A percentile compares a stretch with the other conserved stretches of the same genome.
Evolutionary conservation across 2,888 invertebrate genomes (phyloP).

Genomic region (Chrysopilus asiliformis): DNA sequence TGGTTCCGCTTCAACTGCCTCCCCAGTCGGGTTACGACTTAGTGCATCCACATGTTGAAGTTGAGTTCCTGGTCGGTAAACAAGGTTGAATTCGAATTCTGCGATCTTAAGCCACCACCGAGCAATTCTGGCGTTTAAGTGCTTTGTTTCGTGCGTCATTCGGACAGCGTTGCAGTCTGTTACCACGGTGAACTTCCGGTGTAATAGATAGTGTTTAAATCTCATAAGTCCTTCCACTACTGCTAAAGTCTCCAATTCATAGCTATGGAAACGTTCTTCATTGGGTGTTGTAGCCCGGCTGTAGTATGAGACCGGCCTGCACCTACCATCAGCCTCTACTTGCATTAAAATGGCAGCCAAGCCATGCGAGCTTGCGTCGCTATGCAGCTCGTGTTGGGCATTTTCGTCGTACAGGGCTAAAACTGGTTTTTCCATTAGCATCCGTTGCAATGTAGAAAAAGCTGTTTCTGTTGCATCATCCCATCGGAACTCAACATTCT

Average conservation of each 20-base stretch:
- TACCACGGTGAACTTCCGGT: neutral
- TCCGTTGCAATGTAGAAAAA: neutral
- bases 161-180: constrained; percentile 1
- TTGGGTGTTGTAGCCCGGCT: too few species aligned
- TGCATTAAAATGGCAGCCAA: constrained; percentile 1
- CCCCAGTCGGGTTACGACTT: too few species aligned
- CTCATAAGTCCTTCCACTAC: neutral
- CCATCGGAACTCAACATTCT: constrained; percentile 15
- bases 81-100: constrained; percentile 4
- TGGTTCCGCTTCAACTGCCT: too few species aligned
- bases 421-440: too few species aligned
- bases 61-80: too few species aligned
- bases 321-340: neutral
- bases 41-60: too few species aligned
- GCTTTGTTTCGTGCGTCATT: neutral
- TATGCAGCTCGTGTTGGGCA: neutral
- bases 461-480: neutral
- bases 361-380: constrained; percentile 1
- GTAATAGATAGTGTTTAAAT: constrained; percentile 1
- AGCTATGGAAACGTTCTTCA: too few species aligned
- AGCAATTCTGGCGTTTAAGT: neutral
- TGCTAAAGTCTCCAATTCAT: too few species aligned
- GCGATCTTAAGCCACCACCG: constrained; percentile 1
- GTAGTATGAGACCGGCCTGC: too few species aligned
- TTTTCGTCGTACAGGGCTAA: neutral